A percentile compares a stretch with the other conserved stretches of the same genome.
These are phyloP conservation scores for Enteromius trimaculatus DNA, from an alignment of 2,797 vertebrate genomes.

Conservation along the genomic window DNA sequence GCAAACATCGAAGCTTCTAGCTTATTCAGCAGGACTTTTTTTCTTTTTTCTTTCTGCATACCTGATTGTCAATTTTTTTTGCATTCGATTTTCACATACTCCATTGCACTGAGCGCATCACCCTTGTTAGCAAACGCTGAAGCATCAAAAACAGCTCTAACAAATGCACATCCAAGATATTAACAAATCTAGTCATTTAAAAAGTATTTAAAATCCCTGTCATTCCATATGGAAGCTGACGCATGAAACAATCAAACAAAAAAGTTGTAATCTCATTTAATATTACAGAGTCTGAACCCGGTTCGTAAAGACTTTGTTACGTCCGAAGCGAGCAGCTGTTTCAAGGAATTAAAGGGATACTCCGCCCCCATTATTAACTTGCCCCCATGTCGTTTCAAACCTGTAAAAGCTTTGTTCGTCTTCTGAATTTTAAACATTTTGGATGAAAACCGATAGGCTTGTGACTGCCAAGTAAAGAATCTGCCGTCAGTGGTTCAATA, in stretches of 20 bases:
- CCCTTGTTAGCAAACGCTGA: constrained; percentile 56
- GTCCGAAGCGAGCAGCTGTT: constrained; percentile 33
- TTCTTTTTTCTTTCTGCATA: constrained; percentile 47
- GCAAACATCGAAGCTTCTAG: constrained; percentile 29
- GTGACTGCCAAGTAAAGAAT: no score
- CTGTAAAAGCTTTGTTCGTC: no score
- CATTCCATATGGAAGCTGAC: constrained; percentile 57
- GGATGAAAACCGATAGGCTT: no score
- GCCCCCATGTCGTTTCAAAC: no score
- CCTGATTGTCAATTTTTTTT: constrained; percentile 47
- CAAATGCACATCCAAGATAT: constrained; percentile 54
- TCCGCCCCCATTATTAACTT: no score
- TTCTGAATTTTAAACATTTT: no score
- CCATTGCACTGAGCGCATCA: constrained; percentile 55
- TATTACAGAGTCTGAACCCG: constrained; percentile 45
- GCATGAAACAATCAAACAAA: constrained; percentile 41
- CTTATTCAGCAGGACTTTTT: constrained; percentile 48
- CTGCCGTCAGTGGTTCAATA: no score
- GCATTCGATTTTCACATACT: constrained; percentile 39
- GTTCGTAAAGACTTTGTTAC: constrained; percentile 18
- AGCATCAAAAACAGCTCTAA: constrained; percentile 54
- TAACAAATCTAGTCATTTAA: constrained; percentile 41
- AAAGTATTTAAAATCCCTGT: constrained; percentile 58
- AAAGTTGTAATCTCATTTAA: constrained; percentile 38
- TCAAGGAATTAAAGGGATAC: not conserved